Conservation (phyloP, 2,113 vertebrate genomes). For the Polyodon spathula region DNA sequence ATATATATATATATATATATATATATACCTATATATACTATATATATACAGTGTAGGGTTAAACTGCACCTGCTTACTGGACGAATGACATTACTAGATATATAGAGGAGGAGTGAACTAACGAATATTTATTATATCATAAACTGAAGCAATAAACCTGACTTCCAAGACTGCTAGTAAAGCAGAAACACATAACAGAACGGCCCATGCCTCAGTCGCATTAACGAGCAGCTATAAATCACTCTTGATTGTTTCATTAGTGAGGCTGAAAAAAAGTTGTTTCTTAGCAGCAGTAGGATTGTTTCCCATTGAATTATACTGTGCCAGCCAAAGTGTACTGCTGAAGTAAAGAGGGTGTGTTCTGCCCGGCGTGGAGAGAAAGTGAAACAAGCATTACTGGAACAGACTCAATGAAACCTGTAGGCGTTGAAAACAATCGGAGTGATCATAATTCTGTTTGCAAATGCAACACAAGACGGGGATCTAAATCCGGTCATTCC, state of each 20-base stretch:
- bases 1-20: too few species aligned
- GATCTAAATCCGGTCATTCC: too few species aligned
- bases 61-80: constrained; percentile 66
- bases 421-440: too few species aligned
- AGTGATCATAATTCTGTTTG: too few species aligned
- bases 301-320: constrained; percentile 15
- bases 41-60: constrained; percentile 49
- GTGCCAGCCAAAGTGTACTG: not conserved
- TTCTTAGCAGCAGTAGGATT: constrained; percentile 18
- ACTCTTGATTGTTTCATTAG: constrained; percentile 32
- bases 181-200: constrained; percentile 44
- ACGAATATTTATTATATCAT: too few species aligned
- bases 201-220: constrained; percentile 25
- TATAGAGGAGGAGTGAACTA: too few species aligned
- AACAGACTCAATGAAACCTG: too few species aligned
- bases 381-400: too few species aligned
- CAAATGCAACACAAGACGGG: too few species aligned
- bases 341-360: not conserved
- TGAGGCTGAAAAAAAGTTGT: constrained; percentile 24
- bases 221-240: constrained; percentile 39
- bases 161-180: constrained; percentile 43
- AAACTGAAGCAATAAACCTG: constrained; percentile 50
- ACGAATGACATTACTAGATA: too few species aligned
- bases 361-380: too few species aligned
- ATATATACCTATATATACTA: too few species aligned